Percentiles rank a stretch among this genome's conserved stretches.
Conservation (phyloP, 53 echinoderm and acorn worm genomes). For the Temnopleurus reevesii region DNA sequence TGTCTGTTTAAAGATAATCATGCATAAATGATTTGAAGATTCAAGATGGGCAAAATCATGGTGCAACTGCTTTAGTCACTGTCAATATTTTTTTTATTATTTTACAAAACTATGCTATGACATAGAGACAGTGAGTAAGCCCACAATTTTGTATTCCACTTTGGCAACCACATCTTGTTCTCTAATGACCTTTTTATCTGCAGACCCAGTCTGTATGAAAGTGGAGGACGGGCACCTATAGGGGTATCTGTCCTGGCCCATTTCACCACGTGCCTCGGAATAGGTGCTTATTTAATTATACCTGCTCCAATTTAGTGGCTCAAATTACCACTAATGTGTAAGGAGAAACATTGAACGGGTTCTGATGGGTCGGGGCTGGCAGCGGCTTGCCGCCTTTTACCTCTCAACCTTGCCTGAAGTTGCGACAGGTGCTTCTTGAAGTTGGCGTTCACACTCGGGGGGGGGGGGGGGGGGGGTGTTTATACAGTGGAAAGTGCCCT, state of each 20-base stretch:
- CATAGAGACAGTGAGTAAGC: no score
- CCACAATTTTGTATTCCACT: not conserved
- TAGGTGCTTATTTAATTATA: slow-evolving; percentile 44
- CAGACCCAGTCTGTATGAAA: not conserved
- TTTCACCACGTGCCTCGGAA: slow-evolving; percentile 35
- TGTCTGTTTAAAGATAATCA: no score
- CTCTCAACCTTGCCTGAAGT: not conserved
- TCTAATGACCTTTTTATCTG: not conserved
- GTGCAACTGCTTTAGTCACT: no score
- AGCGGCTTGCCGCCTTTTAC: slow-evolving; percentile 16
- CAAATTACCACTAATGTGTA: slow-evolving; percentile 44
- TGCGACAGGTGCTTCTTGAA: not conserved
- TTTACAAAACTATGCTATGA: no score
- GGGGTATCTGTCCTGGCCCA: slow-evolving; percentile 36
- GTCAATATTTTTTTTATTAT: no score
- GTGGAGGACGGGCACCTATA: not conserved
- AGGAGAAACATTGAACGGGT: slow-evolving; percentile 6
- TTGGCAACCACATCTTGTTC: no score
- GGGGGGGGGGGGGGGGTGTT: no score
- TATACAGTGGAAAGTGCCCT: no score
- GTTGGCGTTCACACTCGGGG: not conserved
- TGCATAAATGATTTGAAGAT: no score
- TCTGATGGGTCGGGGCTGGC: not conserved
- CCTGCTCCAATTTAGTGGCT: slow-evolving; percentile 46
- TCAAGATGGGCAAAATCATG: no score